Conservation (phyloP, 2,797 vertebrate genomes). For the Micromesistius poutassou region DNA sequence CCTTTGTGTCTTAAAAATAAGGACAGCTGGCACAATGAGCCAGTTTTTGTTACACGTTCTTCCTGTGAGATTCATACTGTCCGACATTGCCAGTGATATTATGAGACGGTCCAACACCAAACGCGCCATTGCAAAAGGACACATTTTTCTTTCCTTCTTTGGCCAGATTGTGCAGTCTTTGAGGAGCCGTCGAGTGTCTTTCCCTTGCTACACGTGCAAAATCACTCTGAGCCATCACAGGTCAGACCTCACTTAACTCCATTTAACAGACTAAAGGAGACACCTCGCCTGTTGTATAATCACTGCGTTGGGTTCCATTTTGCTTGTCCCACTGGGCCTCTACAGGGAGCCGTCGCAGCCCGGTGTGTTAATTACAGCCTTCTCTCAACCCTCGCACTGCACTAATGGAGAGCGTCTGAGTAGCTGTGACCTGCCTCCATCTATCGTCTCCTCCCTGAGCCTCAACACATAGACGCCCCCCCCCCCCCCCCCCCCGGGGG, state of each 20-base stretch:
- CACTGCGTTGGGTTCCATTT: too few relatives aligned
- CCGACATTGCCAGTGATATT: not conserved
- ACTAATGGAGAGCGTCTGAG: conserved; percentile 14
- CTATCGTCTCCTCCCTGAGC: conserved; percentile 11
- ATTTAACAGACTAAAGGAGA: too few relatives aligned
- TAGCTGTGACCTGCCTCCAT: conserved; percentile 30
- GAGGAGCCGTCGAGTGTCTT: not conserved
- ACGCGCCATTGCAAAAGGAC: not conserved
- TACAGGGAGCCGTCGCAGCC: not conserved
- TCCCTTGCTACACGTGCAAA: not conserved
- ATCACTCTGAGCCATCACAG: not conserved
- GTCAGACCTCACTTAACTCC: too few relatives aligned
- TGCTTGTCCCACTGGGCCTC: not conserved
- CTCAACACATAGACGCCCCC: not conserved
- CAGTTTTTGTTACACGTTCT: not conserved
- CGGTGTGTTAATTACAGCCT: conserved; percentile 5
- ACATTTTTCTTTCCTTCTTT: too few relatives aligned
- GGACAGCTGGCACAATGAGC: not conserved
- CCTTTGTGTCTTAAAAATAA: not conserved
- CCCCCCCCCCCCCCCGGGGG: too few relatives aligned
- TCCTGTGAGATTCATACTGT: not conserved
- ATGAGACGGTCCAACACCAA: not conserved
- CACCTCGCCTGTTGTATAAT: too few relatives aligned
- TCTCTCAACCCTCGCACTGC: conserved; percentile 4
- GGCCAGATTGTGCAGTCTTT: not conserved